These are phyloP conservation scores for Acrobasis suavella DNA, from an alignment of 2,888 invertebrate species.

Conservation along the genomic window DNA sequence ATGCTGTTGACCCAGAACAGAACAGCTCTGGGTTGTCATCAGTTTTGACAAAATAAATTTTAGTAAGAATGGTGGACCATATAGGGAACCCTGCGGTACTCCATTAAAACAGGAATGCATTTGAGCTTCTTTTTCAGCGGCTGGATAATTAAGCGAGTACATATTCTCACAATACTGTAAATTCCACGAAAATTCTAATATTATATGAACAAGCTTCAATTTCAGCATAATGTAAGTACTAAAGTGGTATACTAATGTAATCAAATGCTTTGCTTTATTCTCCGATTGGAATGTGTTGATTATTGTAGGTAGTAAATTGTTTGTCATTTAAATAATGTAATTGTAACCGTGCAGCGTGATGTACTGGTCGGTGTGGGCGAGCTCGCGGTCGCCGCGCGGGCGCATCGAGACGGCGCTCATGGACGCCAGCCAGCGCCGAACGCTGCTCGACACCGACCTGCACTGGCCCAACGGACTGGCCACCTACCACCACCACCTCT, in stretches of 20 bases:
- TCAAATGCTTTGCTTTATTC: not conserved
- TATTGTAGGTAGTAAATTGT: too few species aligned
- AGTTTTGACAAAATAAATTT: too few species aligned
- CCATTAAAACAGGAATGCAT: too few species aligned
- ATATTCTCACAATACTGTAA: too few species aligned
- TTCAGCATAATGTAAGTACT: not conserved
- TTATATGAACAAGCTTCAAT: not conserved
- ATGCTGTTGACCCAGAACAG: too few species aligned
- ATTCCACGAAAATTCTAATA: not conserved
- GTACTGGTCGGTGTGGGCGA: slow-evolving; percentile 90
- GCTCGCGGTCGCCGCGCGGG: slow-evolving; percentile 62
- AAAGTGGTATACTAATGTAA: not conserved
- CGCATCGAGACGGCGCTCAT: slow-evolving; percentile 87
- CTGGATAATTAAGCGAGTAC: too few species aligned
- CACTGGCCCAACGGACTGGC: slow-evolving; percentile 91
- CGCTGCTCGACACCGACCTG: slow-evolving; percentile 77
- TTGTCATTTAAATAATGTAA: too few species aligned
- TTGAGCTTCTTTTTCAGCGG: too few species aligned
- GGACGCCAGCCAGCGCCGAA: slow-evolving; percentile 86
- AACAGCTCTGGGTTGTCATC: too few species aligned
- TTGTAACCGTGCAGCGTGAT: slow-evolving; percentile 68
- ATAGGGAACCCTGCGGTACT: too few species aligned
- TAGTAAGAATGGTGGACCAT: too few species aligned
- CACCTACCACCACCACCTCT: slow-evolving; percentile 45
- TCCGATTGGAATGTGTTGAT: not conserved